Base-by-base conservation (phyloP, 2,113 vertebrate genomes). In the Tetrax tetrax region DNA sequence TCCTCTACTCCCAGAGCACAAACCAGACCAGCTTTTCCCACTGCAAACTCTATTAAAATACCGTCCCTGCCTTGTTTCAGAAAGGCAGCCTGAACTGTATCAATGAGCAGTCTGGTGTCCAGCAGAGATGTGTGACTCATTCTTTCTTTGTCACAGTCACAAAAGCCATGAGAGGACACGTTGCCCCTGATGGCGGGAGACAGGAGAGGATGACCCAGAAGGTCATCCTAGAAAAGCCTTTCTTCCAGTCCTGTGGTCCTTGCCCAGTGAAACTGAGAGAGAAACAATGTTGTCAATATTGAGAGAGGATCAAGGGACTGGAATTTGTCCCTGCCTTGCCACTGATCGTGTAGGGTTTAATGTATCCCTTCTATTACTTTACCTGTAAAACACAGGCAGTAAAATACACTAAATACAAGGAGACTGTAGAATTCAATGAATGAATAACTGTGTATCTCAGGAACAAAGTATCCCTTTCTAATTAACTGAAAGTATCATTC, bases 121-220 rank as follows among this genome's bases (percentile, higher is more conserved):
- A 92, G 82, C 90, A 95, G 78, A 69, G 88, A 93, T 83, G 68
- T 74, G 66, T 95, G 92, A 95, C 64, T 97, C 89, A 94, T 89
- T 94, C 81, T 84, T 89, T 82, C 93, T 96, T 95, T 94, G 91
- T 91, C 81, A 71, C 38, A 57, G 65, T 51, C 69, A 95, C 65
- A 96, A 97, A 96, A 94, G 87, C 91, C 57, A 56, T 1, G 19
- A 84, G 2, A 71, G 77, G 70, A 83, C 77, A 66, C 33, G 43
- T 54, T 95, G 77, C 85, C 72, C 56, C 69, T 89, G 83, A 91
- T 56, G 48, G 89, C 83, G 92, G 69, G 68, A 86, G 68, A 95
- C 77, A 89, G 89, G 64, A 92, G 65, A 81, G 80, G 80, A 50
- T 89, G 89, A 95, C 87, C 89, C 83, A 78, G 87, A 84, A 91